A percentile compares a stretch with the other conserved stretches of the same genome.
These are phyloP conservation scores for Trypoxylon attenuatum DNA, from an alignment of 2,888 invertebrate genomes.

Conservation along the genomic window DNA sequence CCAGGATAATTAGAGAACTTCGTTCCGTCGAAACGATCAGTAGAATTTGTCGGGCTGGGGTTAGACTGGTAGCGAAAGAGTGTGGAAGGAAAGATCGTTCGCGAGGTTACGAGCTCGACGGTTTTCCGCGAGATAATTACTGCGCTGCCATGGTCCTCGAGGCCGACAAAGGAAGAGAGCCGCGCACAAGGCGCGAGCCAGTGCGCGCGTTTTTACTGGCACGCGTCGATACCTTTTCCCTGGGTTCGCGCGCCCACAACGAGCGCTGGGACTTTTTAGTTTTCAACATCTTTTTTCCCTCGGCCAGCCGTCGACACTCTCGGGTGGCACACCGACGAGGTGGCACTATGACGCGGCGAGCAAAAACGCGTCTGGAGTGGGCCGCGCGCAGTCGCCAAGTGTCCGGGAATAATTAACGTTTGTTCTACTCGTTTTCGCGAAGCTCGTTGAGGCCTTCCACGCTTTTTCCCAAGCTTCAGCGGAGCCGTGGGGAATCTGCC, in stretches of 20 bases:
- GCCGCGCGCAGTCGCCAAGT: conserved; percentile 19
- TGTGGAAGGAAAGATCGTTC: no score
- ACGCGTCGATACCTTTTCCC: neutral
- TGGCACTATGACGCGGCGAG: conserved; percentile 31
- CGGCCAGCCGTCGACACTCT: conserved; percentile 7
- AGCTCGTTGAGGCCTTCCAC: neutral
- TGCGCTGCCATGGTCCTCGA: no score
- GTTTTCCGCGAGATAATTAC: no score
- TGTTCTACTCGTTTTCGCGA: conserved; percentile 37
- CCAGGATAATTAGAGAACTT: no score
- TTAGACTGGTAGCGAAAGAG: no score
- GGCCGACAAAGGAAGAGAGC: no score
- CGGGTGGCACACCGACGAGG: conserved; percentile 13
- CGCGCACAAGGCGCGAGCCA: neutral
- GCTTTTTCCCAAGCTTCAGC: neutral
- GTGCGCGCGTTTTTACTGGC: neutral
- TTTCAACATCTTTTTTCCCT: conserved; percentile 6
- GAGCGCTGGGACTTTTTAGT: neutral
- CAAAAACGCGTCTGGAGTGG: conserved; percentile 48
- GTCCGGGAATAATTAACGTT: conserved; percentile 55
- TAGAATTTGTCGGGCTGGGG: no score
- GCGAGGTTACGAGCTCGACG: no score
- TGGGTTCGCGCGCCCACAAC: neutral
- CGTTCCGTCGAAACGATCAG: no score
- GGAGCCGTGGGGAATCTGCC: no score